Evolutionary conservation across 2,888 invertebrate species (phyloP), one percentile per base, ranked within the genome.

Genomic region (Chromoteleia sp.): DNA sequence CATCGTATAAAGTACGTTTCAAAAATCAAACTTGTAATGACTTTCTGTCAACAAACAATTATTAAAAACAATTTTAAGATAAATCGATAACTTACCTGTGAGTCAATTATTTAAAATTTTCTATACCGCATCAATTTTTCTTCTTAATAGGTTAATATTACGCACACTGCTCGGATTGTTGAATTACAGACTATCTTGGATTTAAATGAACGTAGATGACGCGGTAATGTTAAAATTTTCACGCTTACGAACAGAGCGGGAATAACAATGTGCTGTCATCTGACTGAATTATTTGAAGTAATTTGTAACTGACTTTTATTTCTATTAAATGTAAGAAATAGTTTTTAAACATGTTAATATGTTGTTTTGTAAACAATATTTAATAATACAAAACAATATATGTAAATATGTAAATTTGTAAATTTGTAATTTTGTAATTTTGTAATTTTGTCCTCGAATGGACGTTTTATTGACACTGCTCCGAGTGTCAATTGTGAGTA

Each of bases 131-230:
- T 29, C 10, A 10, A 25, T 43, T 43, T 43, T 36, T 68, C n/a
- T 68, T 19, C 71, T 78, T 58, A 63, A 58, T 63, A 71, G 71
- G 78, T 65, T 78, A 71, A 70, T 63, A 71, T 56, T 71, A 54
- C 48, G 41, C 58, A 45, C 70, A 78, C 25, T 65, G 25, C 10
- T 56, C 25, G 65, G n/a, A 43, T 56, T 71, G 70, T 70, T 45
- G 52, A 61, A 54, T 63, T 61, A 19, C 39, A 25, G 25, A 29
- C 56, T 48, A 48, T 56, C 63, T 71, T 8, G 41, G 63, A 45
- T 77, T 68, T 77, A 70, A 78, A 70, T 59, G 75, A 56, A 74
- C 48, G 54, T 58, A 74, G 63, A 74, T 74, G 74, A 43, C 73
- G 43, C 54, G 61, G 43, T 52, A 50, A 58, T 43, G 14, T 36